Percentiles rank a stretch among this genome's conserved stretches.
Evolutionary conservation across 2,797 vertebrate genomes (phyloP).

Genomic region (Tragopan temminckii): DNA sequence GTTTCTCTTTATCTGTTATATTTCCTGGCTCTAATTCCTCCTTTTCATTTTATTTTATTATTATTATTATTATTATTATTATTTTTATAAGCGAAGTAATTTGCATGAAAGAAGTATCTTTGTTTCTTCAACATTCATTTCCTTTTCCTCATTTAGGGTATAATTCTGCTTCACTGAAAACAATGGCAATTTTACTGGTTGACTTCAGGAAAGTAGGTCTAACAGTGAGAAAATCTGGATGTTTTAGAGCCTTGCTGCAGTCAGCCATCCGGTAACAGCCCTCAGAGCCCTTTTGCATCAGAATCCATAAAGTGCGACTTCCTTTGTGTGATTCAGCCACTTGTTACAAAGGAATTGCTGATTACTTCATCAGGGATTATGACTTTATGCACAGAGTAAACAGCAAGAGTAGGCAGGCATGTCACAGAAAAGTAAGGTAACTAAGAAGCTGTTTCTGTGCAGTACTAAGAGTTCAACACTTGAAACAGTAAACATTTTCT

Average conservation of each 20-base stretch:
- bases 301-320: constrained; percentile 28
- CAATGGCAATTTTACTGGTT: constrained; percentile 41
- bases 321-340: constrained; percentile 36
- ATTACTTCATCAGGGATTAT: constrained; percentile 53
- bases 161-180: constrained; percentile 45
- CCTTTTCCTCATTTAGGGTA: constrained; percentile 37
- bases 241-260: neutral
- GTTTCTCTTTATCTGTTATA: constrained; percentile 55
- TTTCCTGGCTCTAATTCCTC: constrained; percentile 69
- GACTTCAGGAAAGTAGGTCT: neutral
- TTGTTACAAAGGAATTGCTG: constrained; percentile 12
- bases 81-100: constrained; percentile 40
- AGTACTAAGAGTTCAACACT: neutral
- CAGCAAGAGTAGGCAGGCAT: constrained; percentile 4
- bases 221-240: neutral
- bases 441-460: neutral
- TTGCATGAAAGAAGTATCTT: constrained; percentile 72
- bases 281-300: constrained; percentile 23
- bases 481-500: neutral
- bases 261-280: constrained; percentile 5
- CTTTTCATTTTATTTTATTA: constrained; percentile 42
- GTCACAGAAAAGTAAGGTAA: neutral
- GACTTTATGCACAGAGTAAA: constrained; percentile 55
- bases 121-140: constrained; percentile 67
- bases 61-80: no score